Conservation (phyloP, 2,797 vertebrate genomes). For the Selene dorsalis region DNA sequence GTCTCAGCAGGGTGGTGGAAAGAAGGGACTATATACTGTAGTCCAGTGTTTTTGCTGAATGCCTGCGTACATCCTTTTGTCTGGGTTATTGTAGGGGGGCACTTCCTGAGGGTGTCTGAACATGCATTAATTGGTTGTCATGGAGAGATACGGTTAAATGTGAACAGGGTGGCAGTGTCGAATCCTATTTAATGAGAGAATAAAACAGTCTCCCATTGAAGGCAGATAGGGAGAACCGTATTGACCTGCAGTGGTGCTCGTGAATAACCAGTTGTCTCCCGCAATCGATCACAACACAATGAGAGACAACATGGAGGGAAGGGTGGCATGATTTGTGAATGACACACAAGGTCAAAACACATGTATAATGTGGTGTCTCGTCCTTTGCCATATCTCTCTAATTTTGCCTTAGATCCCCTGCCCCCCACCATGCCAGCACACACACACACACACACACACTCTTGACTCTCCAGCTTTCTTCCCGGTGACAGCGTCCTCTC, state of each 20-base stretch:
- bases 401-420: conserved; percentile 46
- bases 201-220: conserved; percentile 79
- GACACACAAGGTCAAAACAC: conserved; percentile 80
- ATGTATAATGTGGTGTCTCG: conserved; percentile 34
- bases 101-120: conserved; percentile 72
- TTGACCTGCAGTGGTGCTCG: conserved; percentile 77
- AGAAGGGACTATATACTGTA: conserved; percentile 8
- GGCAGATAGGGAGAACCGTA: conserved; percentile 73
- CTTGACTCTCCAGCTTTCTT: conserved; percentile 22
- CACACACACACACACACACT: background rate
- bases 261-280: conserved; percentile 85
- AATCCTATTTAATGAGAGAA: conserved; percentile 82
- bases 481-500: conserved; percentile 48
- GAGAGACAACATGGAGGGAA: conserved; percentile 71
- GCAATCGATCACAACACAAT: conserved; percentile 83
- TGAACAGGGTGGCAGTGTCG: conserved; percentile 66
- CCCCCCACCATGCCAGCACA: no score
- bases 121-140: conserved; percentile 85
- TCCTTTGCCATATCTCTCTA: conserved; percentile 27
- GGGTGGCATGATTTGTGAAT: conserved; percentile 81
- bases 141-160: conserved; percentile 77
- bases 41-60: conserved; percentile 44
- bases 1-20: conserved; percentile 18
- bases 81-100: conserved; percentile 64
- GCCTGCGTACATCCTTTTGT: conserved; percentile 59